A percentile compares a stretch with the other conserved stretches of the same genome.
Conservation (phyloP, 2,113 vertebrate genomes). For the Prietella phreatophila region DNA sequence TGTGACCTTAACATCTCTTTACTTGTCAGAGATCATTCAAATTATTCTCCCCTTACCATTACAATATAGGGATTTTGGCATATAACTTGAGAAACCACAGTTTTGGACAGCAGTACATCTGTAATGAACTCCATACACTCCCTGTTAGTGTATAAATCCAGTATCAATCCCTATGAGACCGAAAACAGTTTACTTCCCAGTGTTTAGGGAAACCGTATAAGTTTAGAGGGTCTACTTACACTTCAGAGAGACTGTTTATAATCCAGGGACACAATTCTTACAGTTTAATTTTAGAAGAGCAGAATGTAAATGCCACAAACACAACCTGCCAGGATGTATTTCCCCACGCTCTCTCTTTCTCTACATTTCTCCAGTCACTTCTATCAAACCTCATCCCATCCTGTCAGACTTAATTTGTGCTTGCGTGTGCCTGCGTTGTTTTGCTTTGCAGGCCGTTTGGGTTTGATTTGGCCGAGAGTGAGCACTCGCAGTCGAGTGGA, state of each 20-base stretch:
- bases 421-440: conserved; percentile 62
- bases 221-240: conserved; percentile 6
- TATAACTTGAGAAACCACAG: conserved; percentile 25
- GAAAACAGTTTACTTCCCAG: not conserved
- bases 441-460: conserved; percentile 73
- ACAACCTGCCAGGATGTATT: not conserved
- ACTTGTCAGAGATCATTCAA: conserved; percentile 2
- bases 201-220: not conserved
- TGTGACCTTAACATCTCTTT: not conserved
- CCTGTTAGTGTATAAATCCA: not conserved
- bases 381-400: conserved; percentile 49
- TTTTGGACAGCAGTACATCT: not conserved
- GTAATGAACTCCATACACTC: conserved; percentile 18
- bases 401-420: conserved; percentile 65
- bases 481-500: conserved; percentile 63
- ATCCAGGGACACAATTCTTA: conserved; percentile 8
- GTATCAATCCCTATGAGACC: not conserved
- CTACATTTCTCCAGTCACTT: conserved; percentile 58
- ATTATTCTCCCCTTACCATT: not conserved
- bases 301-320: not conserved
- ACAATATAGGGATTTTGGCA: conserved; percentile 6
- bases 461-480: conserved; percentile 69
- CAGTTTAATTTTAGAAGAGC: conserved; percentile 8
- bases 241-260: conserved; percentile 4
- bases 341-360: not conserved